These are phyloP conservation scores for Horisme vitalbata DNA, from an alignment of 2,888 invertebrate genomes.

Conservation along the genomic window DNA sequence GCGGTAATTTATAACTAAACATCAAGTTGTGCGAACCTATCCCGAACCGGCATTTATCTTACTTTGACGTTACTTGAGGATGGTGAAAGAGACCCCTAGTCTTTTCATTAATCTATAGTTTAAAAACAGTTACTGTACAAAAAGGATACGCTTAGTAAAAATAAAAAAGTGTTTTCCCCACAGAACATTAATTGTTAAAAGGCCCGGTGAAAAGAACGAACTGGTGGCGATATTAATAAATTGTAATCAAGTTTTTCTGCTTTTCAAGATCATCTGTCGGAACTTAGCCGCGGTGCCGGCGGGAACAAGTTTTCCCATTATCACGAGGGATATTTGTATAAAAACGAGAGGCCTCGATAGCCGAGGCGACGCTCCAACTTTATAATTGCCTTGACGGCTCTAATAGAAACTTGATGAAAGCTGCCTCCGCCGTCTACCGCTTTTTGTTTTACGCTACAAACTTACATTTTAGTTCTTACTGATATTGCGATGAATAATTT, in stretches of 20 bases:
- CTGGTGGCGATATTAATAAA: conserved; percentile 45
- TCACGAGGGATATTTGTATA: conserved; percentile 73
- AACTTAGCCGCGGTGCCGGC: conserved; percentile 50
- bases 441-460: conserved; percentile 65
- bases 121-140: background rate
- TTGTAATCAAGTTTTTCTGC: conserved; percentile 53
- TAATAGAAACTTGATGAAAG: conserved; percentile 80
- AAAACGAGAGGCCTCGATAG: conserved; percentile 63
- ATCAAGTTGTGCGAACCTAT: no score
- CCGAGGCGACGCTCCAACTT: conserved; percentile 57
- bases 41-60: no score
- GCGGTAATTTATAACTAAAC: no score
- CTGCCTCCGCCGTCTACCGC: conserved; percentile 62
- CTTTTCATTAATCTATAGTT: no score
- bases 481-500: conserved; percentile 45
- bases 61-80: no score
- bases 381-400: conserved; percentile 77
- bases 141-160: no score
- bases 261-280: conserved; percentile 69
- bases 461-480: conserved; percentile 65
- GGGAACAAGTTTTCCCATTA: conserved; percentile 78
- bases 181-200: conserved; percentile 26
- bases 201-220: conserved; percentile 27
- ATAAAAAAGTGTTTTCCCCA: conserved; percentile 10
- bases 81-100: no score